Evolutionary conservation across 2,113 vertebrate genomes (phyloP).

Genomic region (Drymodes brunneopygia): DNA sequence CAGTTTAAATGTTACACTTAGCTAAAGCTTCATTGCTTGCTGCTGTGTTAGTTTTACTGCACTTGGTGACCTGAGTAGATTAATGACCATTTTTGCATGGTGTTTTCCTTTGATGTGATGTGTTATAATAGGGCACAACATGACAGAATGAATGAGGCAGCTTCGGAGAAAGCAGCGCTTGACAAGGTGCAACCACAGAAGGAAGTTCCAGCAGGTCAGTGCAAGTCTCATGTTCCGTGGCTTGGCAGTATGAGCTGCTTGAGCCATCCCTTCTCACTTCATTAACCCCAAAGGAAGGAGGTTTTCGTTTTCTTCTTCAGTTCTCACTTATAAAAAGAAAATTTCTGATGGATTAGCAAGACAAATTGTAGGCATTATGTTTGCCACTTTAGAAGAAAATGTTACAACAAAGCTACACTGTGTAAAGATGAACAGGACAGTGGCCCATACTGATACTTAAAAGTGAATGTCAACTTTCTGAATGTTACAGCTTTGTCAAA

Average conservation of each 20-base stretch:
- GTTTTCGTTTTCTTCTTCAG: background rate
- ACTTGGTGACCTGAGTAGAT: background rate
- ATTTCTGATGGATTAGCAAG: background rate
- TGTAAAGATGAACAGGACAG: background rate
- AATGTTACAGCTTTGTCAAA: background rate
- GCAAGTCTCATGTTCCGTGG: background rate
- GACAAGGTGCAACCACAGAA: constrained; percentile 36
- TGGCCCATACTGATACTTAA: background rate
- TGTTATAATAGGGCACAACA: constrained; percentile 68
- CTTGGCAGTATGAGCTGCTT: background rate
- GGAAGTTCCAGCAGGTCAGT: constrained; percentile 70
- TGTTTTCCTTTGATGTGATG: background rate
- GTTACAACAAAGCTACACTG: background rate
- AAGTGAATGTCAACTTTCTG: background rate
- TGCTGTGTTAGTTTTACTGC: background rate
- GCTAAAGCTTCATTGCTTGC: background rate
- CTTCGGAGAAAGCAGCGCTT: background rate
- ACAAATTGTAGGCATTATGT: background rate
- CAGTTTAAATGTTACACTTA: background rate
- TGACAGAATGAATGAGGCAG: constrained; percentile 31
- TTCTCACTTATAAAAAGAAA: background rate
- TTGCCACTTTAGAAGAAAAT: background rate
- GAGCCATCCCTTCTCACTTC: background rate
- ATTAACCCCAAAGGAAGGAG: background rate
- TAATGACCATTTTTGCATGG: background rate